Evolutionary conservation across 2,888 invertebrate species (phyloP), one percentile per base, ranked within the genome.

Genomic region (Anagyrus pseudococci): DNA sequence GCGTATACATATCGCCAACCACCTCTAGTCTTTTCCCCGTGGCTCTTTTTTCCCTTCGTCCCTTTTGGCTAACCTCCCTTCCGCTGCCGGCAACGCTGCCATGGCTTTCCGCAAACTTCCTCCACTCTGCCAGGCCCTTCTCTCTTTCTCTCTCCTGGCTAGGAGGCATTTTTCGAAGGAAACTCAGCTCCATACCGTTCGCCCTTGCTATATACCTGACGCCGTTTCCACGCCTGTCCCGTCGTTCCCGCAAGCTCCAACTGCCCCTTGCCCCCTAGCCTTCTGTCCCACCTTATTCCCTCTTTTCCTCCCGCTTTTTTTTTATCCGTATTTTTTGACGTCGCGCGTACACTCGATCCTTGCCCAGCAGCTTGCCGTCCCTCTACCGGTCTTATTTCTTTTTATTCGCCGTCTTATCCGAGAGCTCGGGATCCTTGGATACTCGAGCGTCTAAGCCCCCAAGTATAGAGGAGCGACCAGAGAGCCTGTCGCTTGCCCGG

Each of bases 121-220:
- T 37, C 48, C n/a, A n/a, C n/a, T n/a, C n/a, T n/a, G n/a, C n/a
- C n/a, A n/a, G n/a, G n/a, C n/a, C 29, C 29, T 10, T 29, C 29
- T 10, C 19, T 19, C 25, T 23, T 15, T 4, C 10, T 54, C 20
- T 29, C 44, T n/a, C 22, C 26, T 6, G 37, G n/a, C 41, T 25
- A 50, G 23, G 26, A 20, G 55, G 69, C 73, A 72, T 74, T 75
- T 75, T 75, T 72, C 68, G 71, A 71, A 72, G 72, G 75, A 73
- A 73, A 73, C 58, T 25, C 53, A 67, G 61, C 48, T 46, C 65
- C 40, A 54, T 58, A 40, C 37, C 46, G 44, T 10, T 29, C 29
- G 4, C 29, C 29, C 10, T 29, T 4, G 29, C 29, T 29, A 7
- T 29, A 7, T 29, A 29, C 29, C 29, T 29, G n/a, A n/a, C n/a